Conservation (phyloP, 1,140 invertebrate species). For the Eurosta solidaginis region DNA sequence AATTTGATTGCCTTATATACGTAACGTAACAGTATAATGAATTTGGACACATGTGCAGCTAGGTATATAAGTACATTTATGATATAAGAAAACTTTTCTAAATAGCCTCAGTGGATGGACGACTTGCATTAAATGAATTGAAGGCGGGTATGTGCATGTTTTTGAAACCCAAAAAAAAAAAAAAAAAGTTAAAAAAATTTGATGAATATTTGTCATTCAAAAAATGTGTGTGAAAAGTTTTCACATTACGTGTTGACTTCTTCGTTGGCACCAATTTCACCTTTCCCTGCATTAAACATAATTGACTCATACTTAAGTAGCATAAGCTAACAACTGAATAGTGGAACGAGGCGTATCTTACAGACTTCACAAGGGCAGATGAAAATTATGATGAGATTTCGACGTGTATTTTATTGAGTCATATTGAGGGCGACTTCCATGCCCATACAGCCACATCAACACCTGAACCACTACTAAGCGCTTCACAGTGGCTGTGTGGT, state of each 20-base stretch:
- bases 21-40: too few species aligned
- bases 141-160: background rate
- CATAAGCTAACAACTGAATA: too few species aligned
- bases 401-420: too few species aligned
- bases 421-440: background rate
- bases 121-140: too few species aligned
- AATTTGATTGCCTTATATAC: too few species aligned
- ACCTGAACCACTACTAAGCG: background rate
- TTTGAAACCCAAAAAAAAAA: background rate
- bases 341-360: background rate
- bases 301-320: too few species aligned
- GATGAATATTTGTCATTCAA: background rate
- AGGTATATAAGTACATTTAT: too few species aligned
- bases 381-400: background rate
- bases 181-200: background rate
- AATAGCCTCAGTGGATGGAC: too few species aligned
- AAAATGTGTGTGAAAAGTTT: constrained; percentile 5
- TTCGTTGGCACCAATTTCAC: background rate
- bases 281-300: too few species aligned
- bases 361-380: background rate
- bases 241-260: constrained; percentile 11
- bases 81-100: too few species aligned
- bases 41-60: too few species aligned
- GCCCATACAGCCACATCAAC: background rate
- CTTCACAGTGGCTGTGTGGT: too few species aligned